Evolutionary conservation across 1,140 invertebrate genomes (phyloP).

Genomic region (Tenebrio molitor): DNA sequence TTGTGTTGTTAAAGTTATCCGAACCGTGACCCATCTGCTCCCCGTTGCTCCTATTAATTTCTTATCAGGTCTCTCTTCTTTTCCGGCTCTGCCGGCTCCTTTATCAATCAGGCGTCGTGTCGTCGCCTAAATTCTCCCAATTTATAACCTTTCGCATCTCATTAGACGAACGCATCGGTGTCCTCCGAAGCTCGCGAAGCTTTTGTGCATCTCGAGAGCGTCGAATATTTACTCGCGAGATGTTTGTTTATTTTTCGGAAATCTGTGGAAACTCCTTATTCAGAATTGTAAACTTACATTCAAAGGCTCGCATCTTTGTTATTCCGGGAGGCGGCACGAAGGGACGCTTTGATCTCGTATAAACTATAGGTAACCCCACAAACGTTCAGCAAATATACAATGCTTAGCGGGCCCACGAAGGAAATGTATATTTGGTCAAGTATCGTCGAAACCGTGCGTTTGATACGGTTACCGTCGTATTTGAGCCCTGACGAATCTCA

Average conservation of each 20-base stretch:
- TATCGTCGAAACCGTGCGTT: neutral
- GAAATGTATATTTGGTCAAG: conserved; percentile 16
- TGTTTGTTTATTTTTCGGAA: conserved; percentile 49
- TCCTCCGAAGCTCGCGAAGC: no score
- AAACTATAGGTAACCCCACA: conserved; percentile 51
- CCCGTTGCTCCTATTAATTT: conserved; percentile 41
- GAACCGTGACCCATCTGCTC: conserved; percentile 44
- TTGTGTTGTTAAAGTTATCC: conserved; percentile 37
- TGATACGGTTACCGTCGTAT: no score
- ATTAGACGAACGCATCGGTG: no score
- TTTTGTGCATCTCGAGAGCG: neutral
- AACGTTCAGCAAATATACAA: conserved; percentile 46
- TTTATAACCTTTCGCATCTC: conserved; percentile 4
- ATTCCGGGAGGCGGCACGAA: conserved; percentile 46
- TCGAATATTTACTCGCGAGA: conserved; percentile 47
- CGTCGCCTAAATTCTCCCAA: neutral
- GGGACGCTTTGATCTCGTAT: conserved; percentile 51
- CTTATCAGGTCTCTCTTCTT: conserved; percentile 32
- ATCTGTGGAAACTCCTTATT: conserved; percentile 52
- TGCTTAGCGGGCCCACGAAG: neutral
- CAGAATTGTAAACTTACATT: conserved; percentile 50
- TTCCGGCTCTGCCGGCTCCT: conserved; percentile 1
- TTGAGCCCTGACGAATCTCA: conserved; percentile 32
- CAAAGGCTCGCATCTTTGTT: conserved; percentile 50
- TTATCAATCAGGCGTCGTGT: conserved; percentile 41